A percentile compares a stretch with the other conserved stretches of the same genome.
Conservation (phyloP, 2,888 invertebrate species). For the Cheilosia scutellata region DNA sequence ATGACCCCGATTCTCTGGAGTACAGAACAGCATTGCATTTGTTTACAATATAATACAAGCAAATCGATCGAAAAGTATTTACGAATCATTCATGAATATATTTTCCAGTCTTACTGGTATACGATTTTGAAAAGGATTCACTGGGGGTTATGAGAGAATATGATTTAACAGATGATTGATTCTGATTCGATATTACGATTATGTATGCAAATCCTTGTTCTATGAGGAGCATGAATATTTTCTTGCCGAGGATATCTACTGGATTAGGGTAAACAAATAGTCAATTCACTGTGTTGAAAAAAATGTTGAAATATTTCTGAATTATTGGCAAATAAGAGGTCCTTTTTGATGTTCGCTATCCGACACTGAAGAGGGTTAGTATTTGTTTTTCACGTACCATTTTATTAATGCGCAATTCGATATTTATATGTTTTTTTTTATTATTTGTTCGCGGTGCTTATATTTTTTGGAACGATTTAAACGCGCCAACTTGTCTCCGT, state of each 20-base stretch:
- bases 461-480: slow-evolving; percentile 23
- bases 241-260: slow-evolving; percentile 17
- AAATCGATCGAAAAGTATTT: slow-evolving; percentile 60
- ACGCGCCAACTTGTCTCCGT: slow-evolving; percentile 41
- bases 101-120: slow-evolving; percentile 34
- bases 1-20: slow-evolving; percentile 49
- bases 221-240: slow-evolving; percentile 3
- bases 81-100: slow-evolving; percentile 50
- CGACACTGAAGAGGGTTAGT: neutral
- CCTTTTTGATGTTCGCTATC: neutral
- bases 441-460: neutral
- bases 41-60: slow-evolving; percentile 36
- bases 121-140: slow-evolving; percentile 42
- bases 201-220: slow-evolving; percentile 14
- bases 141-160: slow-evolving; percentile 1
- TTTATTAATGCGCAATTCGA: slow-evolving; percentile 32
- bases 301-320: slow-evolving; percentile 1
- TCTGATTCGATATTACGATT: slow-evolving; percentile 56
- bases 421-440: neutral
- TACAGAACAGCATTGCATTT: slow-evolving; percentile 27
- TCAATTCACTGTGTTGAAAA: slow-evolving; percentile 14
- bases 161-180: slow-evolving; percentile 67
- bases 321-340: slow-evolving; percentile 4
- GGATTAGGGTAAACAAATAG: slow-evolving; percentile 10
- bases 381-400: slow-evolving; percentile 19